These are phyloP conservation scores for Chroicocephalus ridibundus DNA, from an alignment of 2,113 vertebrate genomes.

Conservation along the genomic window DNA sequence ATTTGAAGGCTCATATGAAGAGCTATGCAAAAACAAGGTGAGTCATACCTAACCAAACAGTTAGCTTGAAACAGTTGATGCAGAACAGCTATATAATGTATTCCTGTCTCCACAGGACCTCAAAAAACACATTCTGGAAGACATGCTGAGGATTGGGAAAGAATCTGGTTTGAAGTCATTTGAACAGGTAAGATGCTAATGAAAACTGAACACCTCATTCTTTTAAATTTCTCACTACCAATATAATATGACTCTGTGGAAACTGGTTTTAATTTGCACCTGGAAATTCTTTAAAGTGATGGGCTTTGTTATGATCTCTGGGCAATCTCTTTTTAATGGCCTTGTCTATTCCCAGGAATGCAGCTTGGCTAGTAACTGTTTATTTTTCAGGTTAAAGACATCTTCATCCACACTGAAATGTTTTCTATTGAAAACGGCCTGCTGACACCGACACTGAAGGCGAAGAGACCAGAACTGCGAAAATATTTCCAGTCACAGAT, in stretches of 20 bases:
- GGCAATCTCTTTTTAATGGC: not conserved
- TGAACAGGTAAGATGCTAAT: conserved; percentile 85
- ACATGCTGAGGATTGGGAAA: conserved; percentile 86
- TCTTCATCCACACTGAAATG: conserved; percentile 82
- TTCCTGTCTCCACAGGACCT: conserved; percentile 78
- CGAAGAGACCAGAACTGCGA: conserved; percentile 86
- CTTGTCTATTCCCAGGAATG: not conserved
- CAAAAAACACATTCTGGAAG: conserved; percentile 86
- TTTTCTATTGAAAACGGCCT: conserved; percentile 92
- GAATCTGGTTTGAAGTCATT: conserved; percentile 92
- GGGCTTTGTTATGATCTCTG: not conserved
- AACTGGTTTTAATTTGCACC: not conserved
- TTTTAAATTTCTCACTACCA: not conserved
- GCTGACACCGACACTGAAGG: conserved; percentile 94
- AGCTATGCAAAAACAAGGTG: conserved; percentile 89
- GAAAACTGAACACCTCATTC: not conserved
- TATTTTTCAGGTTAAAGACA: conserved; percentile 85
- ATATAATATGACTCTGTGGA: not conserved
- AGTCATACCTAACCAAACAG: not conserved
- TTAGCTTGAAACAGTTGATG: not conserved
- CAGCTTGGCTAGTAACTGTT: not conserved
- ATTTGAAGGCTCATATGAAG: conserved; percentile 82
- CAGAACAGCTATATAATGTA: not conserved
- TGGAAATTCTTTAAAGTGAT: not conserved
- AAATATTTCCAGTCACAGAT: conserved; percentile 86